A percentile compares a stretch with the other conserved stretches of the same genome.
phyloP scores from a whole-genome alignment of 2,797 vertebrate species.

The Pseudocheirus occidentalis region DNA sequence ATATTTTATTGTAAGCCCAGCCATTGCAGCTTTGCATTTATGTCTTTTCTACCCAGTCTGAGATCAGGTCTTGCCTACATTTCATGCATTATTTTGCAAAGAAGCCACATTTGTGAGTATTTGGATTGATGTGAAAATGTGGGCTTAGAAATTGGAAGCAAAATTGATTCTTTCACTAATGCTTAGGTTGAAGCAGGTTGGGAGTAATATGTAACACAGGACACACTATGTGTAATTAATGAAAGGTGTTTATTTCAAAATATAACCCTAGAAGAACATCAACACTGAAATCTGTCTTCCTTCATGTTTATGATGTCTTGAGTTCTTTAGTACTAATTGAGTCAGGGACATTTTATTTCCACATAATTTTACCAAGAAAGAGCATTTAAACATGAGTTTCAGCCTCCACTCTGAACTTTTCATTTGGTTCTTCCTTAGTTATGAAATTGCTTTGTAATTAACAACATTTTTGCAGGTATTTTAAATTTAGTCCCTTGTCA shows the following conservation, averaged over 20 bases:
- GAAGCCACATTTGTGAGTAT: not conserved
- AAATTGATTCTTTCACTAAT: not conserved
- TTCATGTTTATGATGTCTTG: not conserved
- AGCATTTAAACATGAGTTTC: not conserved
- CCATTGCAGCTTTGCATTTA: conserved; percentile 24
- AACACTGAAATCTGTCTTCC: not conserved
- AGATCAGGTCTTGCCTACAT: not conserved
- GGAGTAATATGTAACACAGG: not conserved
- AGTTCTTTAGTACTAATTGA: not conserved
- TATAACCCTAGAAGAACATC: conserved; percentile 2
- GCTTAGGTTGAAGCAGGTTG: not conserved
- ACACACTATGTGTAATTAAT: not conserved
- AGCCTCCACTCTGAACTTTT: conserved; percentile 46
- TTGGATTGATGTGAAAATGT: not conserved
- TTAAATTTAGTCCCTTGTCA: conserved; percentile 46
- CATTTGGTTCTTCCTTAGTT: not conserved
- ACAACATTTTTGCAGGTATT: not conserved
- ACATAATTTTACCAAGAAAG: not conserved
- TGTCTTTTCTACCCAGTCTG: conserved; percentile 31
- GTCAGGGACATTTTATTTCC: not conserved
- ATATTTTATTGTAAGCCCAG: conserved; percentile 64
- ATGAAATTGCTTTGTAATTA: not conserved
- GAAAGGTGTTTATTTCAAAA: conserved; percentile 8
- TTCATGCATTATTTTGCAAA: conserved; percentile 19
- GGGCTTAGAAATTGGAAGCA: not conserved